Conservation (phyloP, 1,140 invertebrate genomes). For the Zaprionus capensis region DNA sequence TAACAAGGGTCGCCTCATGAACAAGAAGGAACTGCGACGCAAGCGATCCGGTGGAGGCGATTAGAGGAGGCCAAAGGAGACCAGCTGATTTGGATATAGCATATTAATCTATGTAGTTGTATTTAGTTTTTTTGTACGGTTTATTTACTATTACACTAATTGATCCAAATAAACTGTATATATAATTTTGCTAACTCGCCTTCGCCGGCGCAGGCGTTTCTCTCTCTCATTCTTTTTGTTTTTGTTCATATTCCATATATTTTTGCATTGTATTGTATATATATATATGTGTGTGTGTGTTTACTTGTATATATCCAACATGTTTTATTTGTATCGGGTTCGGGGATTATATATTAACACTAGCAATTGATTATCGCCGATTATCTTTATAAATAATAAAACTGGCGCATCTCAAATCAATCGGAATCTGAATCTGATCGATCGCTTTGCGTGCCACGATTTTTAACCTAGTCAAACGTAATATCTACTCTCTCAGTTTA, state of each 20-base stretch:
- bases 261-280: conserved; percentile 33
- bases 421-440: background rate
- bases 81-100: conserved; percentile 10
- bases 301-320: conserved; percentile 58
- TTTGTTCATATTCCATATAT: conserved; percentile 45
- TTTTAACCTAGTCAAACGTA: conserved; percentile 27
- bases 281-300: conserved; percentile 29
- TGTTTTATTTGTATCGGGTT: conserved; percentile 49
- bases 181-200: conserved; percentile 74
- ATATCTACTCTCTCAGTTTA: conserved; percentile 45
- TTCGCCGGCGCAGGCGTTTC: conserved; percentile 49
- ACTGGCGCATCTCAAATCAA: conserved; percentile 21
- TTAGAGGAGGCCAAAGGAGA: conserved; percentile 4
- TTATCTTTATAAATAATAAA: conserved; percentile 44
- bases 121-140: conserved; percentile 56
- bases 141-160: conserved; percentile 77
- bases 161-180: conserved; percentile 73
- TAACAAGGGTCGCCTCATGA: conserved; percentile 65
- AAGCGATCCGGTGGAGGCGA: conserved; percentile 60
- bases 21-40: conserved; percentile 65
- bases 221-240: conserved; percentile 19
- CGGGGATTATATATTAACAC: conserved; percentile 45
- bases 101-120: conserved; percentile 31
- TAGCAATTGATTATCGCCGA: conserved; percentile 42
- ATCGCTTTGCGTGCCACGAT: conserved; percentile 29